Conservation (phyloP, 1,140 invertebrate species). For the Drosophila cardini region DNA sequence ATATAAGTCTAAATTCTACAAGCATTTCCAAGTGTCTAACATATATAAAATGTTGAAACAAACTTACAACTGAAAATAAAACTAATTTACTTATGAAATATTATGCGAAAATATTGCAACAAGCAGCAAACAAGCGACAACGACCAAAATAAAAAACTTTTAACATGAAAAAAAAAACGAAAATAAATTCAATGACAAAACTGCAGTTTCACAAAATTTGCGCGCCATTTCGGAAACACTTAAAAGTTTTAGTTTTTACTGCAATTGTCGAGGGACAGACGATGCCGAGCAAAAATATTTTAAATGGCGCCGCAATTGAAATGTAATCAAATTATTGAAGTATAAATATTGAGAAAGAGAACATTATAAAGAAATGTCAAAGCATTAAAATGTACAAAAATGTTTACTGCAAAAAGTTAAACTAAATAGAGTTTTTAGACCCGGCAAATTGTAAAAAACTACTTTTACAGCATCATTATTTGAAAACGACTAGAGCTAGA, state of each 20-base stretch:
- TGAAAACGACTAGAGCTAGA: no score
- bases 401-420: no score
- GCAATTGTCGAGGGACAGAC: conserved; percentile 21
- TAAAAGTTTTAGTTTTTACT: conserved; percentile 40
- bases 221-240: conserved; percentile 53
- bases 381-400: not conserved
- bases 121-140: conserved; percentile 23
- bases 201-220: conserved; percentile 51
- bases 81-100: conserved; percentile 6
- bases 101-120: conserved; percentile 1
- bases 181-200: conserved; percentile 58
- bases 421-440: no score
- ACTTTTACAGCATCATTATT: no score
- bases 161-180: conserved; percentile 50
- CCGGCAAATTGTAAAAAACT: no score
- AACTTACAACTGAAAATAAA: not conserved
- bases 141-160: conserved; percentile 30
- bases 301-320: conserved; percentile 24
- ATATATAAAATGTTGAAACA: not conserved
- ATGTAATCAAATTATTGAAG: conserved; percentile 29
- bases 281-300: conserved; percentile 5
- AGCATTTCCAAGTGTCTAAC: not conserved
- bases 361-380: not conserved
- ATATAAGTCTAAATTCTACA: not conserved
- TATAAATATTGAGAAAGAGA: not conserved